phyloP scores from a whole-genome alignment of 2,888 invertebrate genomes.

The Poecilobothrus nobilitatus region DNA sequence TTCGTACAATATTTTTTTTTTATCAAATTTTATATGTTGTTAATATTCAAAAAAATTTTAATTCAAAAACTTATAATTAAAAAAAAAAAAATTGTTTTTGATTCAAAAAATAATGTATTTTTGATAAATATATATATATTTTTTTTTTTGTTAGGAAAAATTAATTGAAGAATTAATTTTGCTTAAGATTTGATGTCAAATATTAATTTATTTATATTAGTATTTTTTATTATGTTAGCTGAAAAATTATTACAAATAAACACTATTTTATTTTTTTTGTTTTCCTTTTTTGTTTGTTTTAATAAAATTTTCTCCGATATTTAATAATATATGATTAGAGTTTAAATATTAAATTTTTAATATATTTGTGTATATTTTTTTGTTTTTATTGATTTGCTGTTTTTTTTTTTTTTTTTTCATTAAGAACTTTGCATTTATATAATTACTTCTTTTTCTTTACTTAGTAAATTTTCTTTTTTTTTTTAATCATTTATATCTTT shows the following conservation, averaged over 20 bases:
- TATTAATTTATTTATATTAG: too few species aligned
- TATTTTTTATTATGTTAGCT: neutral
- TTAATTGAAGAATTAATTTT: neutral
- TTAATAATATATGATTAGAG: neutral
- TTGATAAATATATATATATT: neutral
- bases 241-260: neutral
- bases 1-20: neutral
- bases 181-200: neutral
- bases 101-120: neutral
- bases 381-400: too few species aligned
- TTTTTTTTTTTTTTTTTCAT: neutral
- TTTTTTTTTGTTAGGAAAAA: neutral
- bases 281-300: neutral
- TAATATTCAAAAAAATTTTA: neutral
- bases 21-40: neutral
- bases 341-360: neutral
- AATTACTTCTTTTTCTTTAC: neutral
- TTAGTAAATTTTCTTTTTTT: neutral
- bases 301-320: neutral
- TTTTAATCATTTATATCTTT: neutral
- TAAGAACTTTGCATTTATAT: neutral
- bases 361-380: neutral
- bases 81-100: neutral
- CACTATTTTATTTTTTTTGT: neutral
- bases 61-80: too few species aligned